Percentiles rank a stretch among this genome's conserved stretches.
These are phyloP conservation scores for Huso huso DNA, from an alignment of 2,797 vertebrate species.

Conservation along the genomic window DNA sequence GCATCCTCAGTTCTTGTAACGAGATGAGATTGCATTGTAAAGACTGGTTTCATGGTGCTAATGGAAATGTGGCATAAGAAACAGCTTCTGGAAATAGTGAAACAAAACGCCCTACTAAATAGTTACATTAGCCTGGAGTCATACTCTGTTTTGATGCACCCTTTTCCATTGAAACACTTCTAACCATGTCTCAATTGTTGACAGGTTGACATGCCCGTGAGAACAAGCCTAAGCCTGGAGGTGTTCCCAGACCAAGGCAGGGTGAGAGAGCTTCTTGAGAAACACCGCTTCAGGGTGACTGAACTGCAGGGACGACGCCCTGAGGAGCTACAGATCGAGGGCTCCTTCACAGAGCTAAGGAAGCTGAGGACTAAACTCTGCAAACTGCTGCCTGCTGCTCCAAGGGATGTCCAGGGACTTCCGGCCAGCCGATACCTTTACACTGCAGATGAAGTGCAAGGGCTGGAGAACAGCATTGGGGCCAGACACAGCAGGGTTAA, in stretches of 20 bases:
- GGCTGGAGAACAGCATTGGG: neutral
- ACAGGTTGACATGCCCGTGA: constrained; percentile 49
- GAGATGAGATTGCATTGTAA: too few species aligned
- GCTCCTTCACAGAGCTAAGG: constrained; percentile 44
- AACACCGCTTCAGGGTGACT: constrained; percentile 23
- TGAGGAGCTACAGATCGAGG: constrained; percentile 29
- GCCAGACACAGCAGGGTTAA: neutral
- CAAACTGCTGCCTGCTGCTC: neutral
- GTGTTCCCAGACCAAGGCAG: constrained; percentile 16
- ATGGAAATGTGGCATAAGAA: too few species aligned
- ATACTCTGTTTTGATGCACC: too few species aligned
- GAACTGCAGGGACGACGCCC: accelerated
- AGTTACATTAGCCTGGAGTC: neutral
- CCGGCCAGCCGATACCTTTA: neutral
- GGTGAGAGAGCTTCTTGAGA: constrained; percentile 23
- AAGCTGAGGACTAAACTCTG: constrained; percentile 28
- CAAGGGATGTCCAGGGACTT: neutral
- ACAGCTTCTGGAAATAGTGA: too few species aligned
- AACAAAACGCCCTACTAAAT: neutral
- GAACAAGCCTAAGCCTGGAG: constrained; percentile 34
- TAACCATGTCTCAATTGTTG: neutral
- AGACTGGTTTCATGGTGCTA: too few species aligned
- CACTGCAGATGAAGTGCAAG: too few species aligned
- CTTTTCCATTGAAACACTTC: too few species aligned
- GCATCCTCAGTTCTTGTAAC: too few species aligned